Percentiles rank a stretch among this genome's conserved stretches.
phyloP scores from a whole-genome alignment of 2,797 vertebrate genomes.

The Chelon labrosus region DNA sequence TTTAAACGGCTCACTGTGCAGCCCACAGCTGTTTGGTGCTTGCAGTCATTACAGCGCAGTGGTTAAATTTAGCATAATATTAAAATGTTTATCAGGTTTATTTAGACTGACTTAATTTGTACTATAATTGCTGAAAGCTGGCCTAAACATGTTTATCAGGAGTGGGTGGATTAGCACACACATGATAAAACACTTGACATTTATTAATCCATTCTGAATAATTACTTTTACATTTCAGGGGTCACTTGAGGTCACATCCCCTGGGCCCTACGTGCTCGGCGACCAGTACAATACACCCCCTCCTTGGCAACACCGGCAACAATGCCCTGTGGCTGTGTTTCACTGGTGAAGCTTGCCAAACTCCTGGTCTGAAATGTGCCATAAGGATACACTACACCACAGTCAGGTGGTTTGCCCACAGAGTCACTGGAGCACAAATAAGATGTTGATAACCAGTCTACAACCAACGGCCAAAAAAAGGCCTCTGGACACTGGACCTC shows the following conservation, averaged over 20 bases:
- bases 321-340: slow-evolving; percentile 51
- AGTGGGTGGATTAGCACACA: too few relatives aligned
- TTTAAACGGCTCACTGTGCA: too few relatives aligned
- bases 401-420: slow-evolving; percentile 78
- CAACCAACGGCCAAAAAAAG: slow-evolving; percentile 63
- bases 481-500: slow-evolving; percentile 67
- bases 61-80: too few relatives aligned
- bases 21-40: too few relatives aligned
- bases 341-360: slow-evolving; percentile 53
- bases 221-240: neutral
- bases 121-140: too few relatives aligned
- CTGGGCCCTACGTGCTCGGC: slow-evolving; percentile 26
- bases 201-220: neutral
- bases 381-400: slow-evolving; percentile 74
- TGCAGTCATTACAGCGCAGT: too few relatives aligned
- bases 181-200: too few relatives aligned
- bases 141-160: too few relatives aligned
- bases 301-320: slow-evolving; percentile 32
- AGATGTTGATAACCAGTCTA: slow-evolving; percentile 71
- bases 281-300: neutral
- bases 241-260: slow-evolving; percentile 44
- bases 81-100: too few relatives aligned
- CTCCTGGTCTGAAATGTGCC: slow-evolving; percentile 60
- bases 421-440: slow-evolving; percentile 78
- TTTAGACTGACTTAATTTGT: too few relatives aligned